A percentile compares a stretch with the other conserved stretches of the same genome.
These are phyloP conservation scores for Sterrhoptilus dennistouni DNA, from an alignment of 2,113 vertebrate species.

Conservation along the genomic window DNA sequence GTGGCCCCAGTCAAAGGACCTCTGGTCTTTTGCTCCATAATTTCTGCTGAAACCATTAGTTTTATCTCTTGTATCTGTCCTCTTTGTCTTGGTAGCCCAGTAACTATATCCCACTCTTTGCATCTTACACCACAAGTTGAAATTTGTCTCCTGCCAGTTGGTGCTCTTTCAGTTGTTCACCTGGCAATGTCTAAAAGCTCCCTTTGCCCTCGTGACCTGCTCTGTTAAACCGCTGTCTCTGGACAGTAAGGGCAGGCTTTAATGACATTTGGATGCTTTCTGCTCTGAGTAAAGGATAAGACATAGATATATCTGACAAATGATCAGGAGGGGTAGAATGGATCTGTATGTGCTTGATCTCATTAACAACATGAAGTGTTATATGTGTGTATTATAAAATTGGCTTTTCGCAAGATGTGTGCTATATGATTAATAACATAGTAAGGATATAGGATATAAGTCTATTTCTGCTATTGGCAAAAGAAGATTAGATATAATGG, in stretches of 20 bases:
- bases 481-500: too few species aligned
- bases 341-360: neutral
- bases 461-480: too few species aligned
- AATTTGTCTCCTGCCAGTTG: neutral
- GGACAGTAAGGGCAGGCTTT: neutral
- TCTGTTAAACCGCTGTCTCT: neutral
- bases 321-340: neutral
- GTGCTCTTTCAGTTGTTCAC: neutral
- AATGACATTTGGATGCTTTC: neutral
- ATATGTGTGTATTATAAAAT: too few species aligned
- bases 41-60: neutral
- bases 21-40: neutral
- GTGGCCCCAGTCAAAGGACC: neutral
- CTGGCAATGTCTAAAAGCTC: neutral
- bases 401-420: too few species aligned
- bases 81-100: neutral
- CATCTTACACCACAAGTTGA: neutral
- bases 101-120: neutral
- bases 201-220: neutral
- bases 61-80: neutral
- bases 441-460: too few species aligned
- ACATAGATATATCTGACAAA: neutral
- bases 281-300: neutral
- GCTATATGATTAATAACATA: too few species aligned
- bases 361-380: neutral